Evolutionary conservation across 2,888 invertebrate genomes (phyloP).

Genomic region (Plagiodera versicolora): DNA sequence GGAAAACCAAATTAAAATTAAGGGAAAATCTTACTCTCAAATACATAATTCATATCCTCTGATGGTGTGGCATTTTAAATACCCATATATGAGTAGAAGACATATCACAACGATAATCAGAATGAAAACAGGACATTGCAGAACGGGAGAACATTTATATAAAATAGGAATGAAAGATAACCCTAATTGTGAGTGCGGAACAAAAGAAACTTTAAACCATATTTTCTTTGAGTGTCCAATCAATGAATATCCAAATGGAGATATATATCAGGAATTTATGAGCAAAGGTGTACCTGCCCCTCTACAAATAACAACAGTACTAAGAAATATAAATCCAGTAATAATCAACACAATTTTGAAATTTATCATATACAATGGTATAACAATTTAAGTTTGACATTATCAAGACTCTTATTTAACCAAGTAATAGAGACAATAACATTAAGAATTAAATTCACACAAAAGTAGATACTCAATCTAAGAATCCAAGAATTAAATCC

Average conservation of each 20-base stretch:
- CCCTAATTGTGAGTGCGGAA: neutral
- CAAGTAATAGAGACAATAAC: too few species aligned
- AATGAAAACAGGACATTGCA: constrained; percentile 6
- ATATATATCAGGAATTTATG: neutral
- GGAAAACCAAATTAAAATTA: neutral
- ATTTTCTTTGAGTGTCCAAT: constrained; percentile 1
- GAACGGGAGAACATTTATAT: neutral
- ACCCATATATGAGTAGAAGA: neutral
- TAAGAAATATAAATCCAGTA: neutral
- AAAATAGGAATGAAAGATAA: neutral
- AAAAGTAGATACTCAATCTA: too few species aligned
- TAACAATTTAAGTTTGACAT: too few species aligned
- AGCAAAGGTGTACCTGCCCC: neutral
- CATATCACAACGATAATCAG: neutral
- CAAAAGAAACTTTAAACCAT: neutral
- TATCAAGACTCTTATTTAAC: too few species aligned
- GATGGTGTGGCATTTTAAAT: neutral
- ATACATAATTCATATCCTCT: neutral
- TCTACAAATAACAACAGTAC: neutral
- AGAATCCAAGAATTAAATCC: too few species aligned
- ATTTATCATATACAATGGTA: neutral
- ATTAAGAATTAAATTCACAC: too few species aligned
- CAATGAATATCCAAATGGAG: neutral
- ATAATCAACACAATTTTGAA: neutral
- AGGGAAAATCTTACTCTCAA: neutral